Evolutionary conservation across 2,797 vertebrate genomes (phyloP).

Genomic region (Enteromius anoplus): DNA sequence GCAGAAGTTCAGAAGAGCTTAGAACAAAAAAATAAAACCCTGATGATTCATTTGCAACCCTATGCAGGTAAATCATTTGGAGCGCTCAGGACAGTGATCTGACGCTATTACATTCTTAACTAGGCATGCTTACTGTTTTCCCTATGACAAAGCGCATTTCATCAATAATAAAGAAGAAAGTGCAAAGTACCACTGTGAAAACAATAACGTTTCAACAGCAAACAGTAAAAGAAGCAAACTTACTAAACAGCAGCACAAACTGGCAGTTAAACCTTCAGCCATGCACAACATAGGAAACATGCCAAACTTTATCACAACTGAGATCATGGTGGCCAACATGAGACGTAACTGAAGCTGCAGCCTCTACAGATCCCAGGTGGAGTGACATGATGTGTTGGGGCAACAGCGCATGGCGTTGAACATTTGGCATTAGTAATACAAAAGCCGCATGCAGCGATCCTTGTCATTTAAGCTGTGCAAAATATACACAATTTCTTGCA

Average conservation of each 20-base stretch:
- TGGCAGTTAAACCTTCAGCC: not conserved
- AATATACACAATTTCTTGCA: not conserved
- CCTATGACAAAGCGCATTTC: not conserved
- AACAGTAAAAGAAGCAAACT: not conserved
- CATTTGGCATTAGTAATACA: not conserved
- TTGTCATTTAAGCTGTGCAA: not conserved
- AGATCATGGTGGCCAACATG: constrained; percentile 2
- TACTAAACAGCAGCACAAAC: constrained; percentile 1
- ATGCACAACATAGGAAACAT: not conserved
- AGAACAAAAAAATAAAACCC: not conserved
- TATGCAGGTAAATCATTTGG: constrained; percentile 41
- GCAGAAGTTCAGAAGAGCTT: not conserved
- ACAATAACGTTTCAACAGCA: not conserved
- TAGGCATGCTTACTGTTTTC: not conserved
- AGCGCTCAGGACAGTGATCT: not conserved
- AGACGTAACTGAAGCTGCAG: not conserved
- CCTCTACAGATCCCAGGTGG: not conserved
- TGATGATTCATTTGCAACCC: not conserved
- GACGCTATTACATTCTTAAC: not conserved
- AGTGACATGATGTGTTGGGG: not conserved
- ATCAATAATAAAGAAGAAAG: not conserved
- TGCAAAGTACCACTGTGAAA: not conserved
- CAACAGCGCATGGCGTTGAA: not conserved
- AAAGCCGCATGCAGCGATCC: not conserved
- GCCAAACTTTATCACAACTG: constrained; percentile 18